Conservation (phyloP, 2,797 vertebrate species). For the Megaceryle alcyon region DNA sequence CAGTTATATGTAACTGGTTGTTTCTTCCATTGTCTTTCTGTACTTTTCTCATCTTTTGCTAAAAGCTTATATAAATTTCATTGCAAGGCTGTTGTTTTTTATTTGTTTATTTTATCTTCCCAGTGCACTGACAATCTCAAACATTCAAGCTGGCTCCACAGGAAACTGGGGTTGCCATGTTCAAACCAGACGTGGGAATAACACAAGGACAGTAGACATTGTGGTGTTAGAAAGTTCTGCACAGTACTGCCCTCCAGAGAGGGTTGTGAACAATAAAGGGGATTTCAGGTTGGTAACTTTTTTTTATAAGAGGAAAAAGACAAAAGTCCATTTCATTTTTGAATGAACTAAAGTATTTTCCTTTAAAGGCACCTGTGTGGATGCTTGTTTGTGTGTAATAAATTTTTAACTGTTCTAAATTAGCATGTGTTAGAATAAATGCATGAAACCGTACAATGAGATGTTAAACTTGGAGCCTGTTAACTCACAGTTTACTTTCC, state of each 20-base stretch:
- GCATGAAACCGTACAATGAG: not conserved
- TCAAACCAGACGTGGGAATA: constrained; percentile 93
- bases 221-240: constrained; percentile 94
- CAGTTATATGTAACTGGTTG: not conserved
- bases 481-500: not conserved
- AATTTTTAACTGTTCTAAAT: not conserved
- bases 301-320: not conserved
- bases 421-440: not conserved
- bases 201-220: constrained; percentile 91
- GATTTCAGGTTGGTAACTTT: constrained; percentile 89
- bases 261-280: constrained; percentile 95
- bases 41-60: not conserved
- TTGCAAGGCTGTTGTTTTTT: not conserved
- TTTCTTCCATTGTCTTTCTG: not conserved
- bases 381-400: not conserved
- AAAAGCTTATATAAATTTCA: not conserved
- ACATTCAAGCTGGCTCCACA: constrained; percentile 95
- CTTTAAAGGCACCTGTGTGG: not conserved
- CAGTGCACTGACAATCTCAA: constrained; percentile 95
- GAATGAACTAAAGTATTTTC: not conserved
- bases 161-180: constrained; percentile 97
- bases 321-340: not conserved
- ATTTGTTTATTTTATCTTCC: constrained; percentile 25
- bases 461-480: not conserved
- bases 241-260: constrained; percentile 91